Percentiles rank a stretch among this genome's conserved stretches.
These are phyloP conservation scores for Diadumene lineata DNA, from an alignment of 92 coral and sea anemone genomes.

Conservation along the genomic window DNA sequence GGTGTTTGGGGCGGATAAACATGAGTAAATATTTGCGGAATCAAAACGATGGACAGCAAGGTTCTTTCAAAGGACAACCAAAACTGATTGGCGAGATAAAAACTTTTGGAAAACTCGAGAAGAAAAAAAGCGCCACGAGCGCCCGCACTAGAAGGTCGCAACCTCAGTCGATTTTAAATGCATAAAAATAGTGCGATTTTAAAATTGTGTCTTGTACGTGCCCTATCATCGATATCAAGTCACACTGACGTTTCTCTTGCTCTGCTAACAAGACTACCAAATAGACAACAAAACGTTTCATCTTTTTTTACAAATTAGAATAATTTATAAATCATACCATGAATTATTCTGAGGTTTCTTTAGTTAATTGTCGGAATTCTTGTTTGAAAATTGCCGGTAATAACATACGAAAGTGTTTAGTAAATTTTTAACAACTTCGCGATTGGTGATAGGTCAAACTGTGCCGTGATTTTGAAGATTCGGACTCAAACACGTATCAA, in stretches of 20 bases:
- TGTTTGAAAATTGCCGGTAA: slow-evolving; percentile 21
- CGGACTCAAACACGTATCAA: not conserved
- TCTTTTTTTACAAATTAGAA: too few species aligned
- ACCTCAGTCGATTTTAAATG: slow-evolving; percentile 24
- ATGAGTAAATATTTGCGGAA: slow-evolving; percentile 64
- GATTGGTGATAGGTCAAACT: slow-evolving; percentile 1
- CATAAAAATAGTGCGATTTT: slow-evolving; percentile 3
- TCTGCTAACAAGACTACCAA: too few species aligned
- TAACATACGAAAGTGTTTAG: not conserved
- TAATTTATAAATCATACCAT: slow-evolving; percentile 8
- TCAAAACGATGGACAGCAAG: slow-evolving; percentile 48
- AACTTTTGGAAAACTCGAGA: slow-evolving; percentile 14
- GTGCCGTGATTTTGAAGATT: not conserved
- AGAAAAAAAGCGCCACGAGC: not conserved
- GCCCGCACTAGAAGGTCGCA: slow-evolving; percentile 22
- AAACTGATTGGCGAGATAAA: slow-evolving; percentile 11
- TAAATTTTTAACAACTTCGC: not conserved
- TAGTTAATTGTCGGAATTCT: slow-evolving; percentile 28
- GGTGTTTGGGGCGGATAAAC: slow-evolving; percentile 54
- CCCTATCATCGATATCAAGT: too few species aligned
- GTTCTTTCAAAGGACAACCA: slow-evolving; percentile 13
- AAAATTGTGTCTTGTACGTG: slow-evolving; percentile 19
- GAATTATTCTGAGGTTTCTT: not conserved
- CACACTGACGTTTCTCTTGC: too few species aligned
- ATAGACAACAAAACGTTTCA: too few species aligned